These are phyloP conservation scores for Drosophila simulans DNA, from an alignment of 1,140 invertebrate species.

Conservation along the genomic window DNA sequence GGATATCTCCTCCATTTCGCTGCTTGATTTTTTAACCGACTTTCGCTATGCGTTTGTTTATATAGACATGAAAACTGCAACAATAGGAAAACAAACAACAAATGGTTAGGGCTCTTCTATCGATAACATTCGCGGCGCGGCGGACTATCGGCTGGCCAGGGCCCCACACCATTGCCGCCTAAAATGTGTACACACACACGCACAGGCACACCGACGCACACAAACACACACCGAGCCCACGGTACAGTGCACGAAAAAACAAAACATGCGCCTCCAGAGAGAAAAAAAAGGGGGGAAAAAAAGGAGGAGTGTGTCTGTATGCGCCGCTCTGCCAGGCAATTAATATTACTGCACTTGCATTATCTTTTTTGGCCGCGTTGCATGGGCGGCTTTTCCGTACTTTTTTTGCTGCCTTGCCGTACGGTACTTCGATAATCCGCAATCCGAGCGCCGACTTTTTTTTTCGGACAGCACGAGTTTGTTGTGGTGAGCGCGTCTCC, in stretches of 20 bases:
- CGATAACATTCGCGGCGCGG: slow-evolving; percentile 43
- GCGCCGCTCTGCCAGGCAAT: neutral
- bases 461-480: slow-evolving; percentile 46
- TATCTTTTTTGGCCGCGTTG: slow-evolving; percentile 42
- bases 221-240: slow-evolving; percentile 43
- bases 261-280: slow-evolving; percentile 76
- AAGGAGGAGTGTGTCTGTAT: slow-evolving; percentile 14
- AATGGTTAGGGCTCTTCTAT: slow-evolving; percentile 27
- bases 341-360: slow-evolving; percentile 41
- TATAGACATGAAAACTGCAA: slow-evolving; percentile 73
- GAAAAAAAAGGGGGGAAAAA: neutral
- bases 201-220: slow-evolving; percentile 53
- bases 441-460: slow-evolving; percentile 33
- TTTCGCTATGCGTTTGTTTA: slow-evolving; percentile 34
- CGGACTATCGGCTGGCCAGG: slow-evolving; percentile 60
- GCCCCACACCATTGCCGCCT: slow-evolving; percentile 72
- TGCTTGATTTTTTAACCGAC: slow-evolving; percentile 14
- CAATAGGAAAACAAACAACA: slow-evolving; percentile 43
- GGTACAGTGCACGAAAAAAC: slow-evolving; percentile 81
- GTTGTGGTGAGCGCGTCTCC: slow-evolving; percentile 32
- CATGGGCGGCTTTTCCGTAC: slow-evolving; percentile 47
- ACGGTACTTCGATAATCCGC: neutral
- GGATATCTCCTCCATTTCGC: slow-evolving; percentile 77
- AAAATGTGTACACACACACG: slow-evolving; percentile 78
- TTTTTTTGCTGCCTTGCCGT: slow-evolving; percentile 34